Conservation (phyloP, 2,113 vertebrate genomes). For the Platysternon megacephalum region DNA sequence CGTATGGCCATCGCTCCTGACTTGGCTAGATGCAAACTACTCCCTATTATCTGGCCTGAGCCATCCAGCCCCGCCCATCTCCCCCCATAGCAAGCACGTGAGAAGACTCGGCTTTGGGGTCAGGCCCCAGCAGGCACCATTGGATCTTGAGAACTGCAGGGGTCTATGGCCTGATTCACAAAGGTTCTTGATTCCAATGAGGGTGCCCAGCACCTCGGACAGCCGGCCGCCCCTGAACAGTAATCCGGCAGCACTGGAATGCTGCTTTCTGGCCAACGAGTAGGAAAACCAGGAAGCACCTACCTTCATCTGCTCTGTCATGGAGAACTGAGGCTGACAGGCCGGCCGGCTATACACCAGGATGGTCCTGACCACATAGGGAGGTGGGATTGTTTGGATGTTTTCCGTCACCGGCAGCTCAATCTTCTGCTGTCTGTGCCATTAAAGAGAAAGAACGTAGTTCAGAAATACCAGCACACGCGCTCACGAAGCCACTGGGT, state of each 20-base stretch:
- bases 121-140: too few relatives aligned
- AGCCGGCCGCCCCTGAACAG: too few relatives aligned
- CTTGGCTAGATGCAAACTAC: neutral
- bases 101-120: too few relatives aligned
- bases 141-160: neutral
- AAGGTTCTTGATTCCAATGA: neutral
- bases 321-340: slow-evolving; percentile 87
- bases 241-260: neutral
- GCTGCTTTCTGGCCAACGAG: neutral
- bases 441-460: too few relatives aligned
- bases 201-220: neutral
- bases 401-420: slow-evolving; percentile 92
- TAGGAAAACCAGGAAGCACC: neutral
- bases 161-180: neutral
- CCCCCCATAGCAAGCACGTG: too few relatives aligned
- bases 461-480: neutral
- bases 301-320: slow-evolving; percentile 89
- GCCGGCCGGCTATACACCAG: slow-evolving; percentile 89
- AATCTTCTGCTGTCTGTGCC: slow-evolving; percentile 88
- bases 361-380: slow-evolving; percentile 91
- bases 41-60: neutral
- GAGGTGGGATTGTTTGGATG: slow-evolving; percentile 91
- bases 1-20: neutral
- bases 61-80: neutral
- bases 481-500: neutral